Evolutionary conservation across 2,888 invertebrate species (phyloP).

Genomic region (Drosophila lutescens): DNA sequence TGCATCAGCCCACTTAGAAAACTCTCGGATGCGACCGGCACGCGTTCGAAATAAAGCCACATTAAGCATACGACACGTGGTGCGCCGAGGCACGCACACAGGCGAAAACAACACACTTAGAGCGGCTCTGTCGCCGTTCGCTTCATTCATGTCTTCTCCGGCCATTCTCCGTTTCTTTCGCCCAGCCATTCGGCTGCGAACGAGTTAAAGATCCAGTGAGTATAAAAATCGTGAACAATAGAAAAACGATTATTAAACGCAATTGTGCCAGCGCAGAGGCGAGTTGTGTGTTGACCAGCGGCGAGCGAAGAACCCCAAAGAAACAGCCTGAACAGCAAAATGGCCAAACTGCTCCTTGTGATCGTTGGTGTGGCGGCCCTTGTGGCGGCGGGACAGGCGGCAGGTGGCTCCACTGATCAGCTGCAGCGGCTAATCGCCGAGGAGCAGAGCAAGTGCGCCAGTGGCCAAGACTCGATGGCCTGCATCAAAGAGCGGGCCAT

Average conservation of each 20-base stretch:
- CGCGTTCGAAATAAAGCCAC: conserved; percentile 68
- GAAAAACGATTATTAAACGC: conserved; percentile 84
- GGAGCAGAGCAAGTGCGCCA: conserved; percentile 90
- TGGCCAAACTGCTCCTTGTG: conserved; percentile 84
- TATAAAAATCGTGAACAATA: conserved; percentile 85
- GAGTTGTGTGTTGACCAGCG: conserved; percentile 75
- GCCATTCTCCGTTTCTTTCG: conserved; percentile 60
- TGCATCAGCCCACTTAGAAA: conserved; percentile 11
- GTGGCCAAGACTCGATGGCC: conserved; percentile 90
- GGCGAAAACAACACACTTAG: conserved; percentile 41
- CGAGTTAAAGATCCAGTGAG: conserved; percentile 71
- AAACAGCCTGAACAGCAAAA: conserved; percentile 54
- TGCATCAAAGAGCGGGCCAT: conserved; percentile 94
- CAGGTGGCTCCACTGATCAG: conserved; percentile 86
- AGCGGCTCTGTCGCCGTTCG: conserved; percentile 67
- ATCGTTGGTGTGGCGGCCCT: conserved; percentile 87
- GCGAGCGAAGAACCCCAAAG: conserved; percentile 21
- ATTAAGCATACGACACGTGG: conserved; percentile 77
- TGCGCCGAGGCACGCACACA: conserved; percentile 52
- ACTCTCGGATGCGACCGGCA: conserved; percentile 44
- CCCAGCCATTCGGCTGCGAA: conserved; percentile 46
- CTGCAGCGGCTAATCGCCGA: conserved; percentile 91
- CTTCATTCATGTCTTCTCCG: conserved; percentile 77
- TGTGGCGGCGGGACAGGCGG: conserved; percentile 78
- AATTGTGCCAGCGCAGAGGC: conserved; percentile 82